A percentile compares a stretch with the other conserved stretches of the same genome.
Evolutionary conservation across 2,113 vertebrate genomes (phyloP).

Genomic region (Sitta europaea): DNA sequence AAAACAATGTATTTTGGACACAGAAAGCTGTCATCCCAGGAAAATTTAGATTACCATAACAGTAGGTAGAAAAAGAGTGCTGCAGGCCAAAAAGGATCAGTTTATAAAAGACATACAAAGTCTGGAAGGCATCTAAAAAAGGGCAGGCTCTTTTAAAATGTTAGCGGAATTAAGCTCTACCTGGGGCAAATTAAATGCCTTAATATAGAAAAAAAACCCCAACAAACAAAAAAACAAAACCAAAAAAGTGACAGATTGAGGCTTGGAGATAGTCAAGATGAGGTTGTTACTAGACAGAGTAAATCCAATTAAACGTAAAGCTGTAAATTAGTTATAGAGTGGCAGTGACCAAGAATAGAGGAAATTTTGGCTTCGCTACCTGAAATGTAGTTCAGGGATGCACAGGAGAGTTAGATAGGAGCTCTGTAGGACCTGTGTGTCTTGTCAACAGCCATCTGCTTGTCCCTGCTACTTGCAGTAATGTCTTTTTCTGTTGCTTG

Average conservation of each 20-base stretch:
- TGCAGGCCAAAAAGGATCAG: slow-evolving; percentile 3
- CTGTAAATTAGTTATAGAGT: neutral
- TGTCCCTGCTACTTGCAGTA: neutral
- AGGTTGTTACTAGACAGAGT: neutral
- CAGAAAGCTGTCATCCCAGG: slow-evolving; percentile 1
- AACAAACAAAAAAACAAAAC: neutral
- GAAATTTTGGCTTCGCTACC: neutral
- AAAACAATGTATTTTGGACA: neutral
- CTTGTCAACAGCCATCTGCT: neutral
- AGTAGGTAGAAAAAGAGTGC: slow-evolving; percentile 11
- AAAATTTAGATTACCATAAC: slow-evolving; percentile 33
- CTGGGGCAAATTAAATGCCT: slow-evolving; percentile 44
- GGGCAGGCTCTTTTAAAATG: neutral
- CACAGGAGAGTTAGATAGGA: neutral
- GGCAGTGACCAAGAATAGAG: neutral
- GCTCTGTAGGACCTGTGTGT: neutral
- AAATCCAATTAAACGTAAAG: neutral
- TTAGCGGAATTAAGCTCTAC: slow-evolving; percentile 35
- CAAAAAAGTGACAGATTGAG: neutral
- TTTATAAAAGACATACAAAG: slow-evolving; percentile 12
- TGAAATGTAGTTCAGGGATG: neutral
- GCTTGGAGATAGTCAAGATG: neutral
- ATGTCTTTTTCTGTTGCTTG: neutral
- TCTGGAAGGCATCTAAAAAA: slow-evolving; percentile 11
- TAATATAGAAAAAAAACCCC: neutral